Conservation (phyloP, 2,797 vertebrate genomes). For the Poecile montanus region DNA sequence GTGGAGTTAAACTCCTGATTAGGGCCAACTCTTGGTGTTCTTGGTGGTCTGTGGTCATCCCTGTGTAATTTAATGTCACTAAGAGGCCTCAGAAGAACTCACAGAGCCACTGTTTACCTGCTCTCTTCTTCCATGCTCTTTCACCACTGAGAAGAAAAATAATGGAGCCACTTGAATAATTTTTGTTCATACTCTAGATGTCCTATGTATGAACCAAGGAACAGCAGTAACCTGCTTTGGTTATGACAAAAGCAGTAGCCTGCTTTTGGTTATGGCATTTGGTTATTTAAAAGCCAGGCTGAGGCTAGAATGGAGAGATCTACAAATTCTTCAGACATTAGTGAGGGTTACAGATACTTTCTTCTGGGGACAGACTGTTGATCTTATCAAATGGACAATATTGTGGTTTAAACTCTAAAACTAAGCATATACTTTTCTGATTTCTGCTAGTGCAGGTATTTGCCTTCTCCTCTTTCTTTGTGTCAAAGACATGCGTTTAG, state of each 20-base stretch:
- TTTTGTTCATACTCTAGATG: not conserved
- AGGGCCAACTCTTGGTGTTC: not conserved
- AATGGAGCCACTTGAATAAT: not conserved
- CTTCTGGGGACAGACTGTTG: not conserved
- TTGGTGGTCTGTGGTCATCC: not conserved
- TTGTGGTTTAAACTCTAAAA: not conserved
- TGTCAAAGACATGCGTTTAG: not conserved
- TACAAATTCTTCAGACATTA: not conserved
- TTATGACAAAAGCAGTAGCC: not conserved
- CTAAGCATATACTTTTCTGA: not conserved
- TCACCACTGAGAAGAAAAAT: not conserved
- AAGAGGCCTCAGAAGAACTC: not conserved
- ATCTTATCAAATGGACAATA: not conserved
- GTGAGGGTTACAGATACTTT: not conserved
- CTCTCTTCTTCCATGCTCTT: not conserved
- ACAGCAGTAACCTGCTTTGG: no score
- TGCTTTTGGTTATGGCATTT: not conserved
- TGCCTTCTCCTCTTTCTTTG: not conserved
- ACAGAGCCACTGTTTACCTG: not conserved
- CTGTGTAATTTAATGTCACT: not conserved
- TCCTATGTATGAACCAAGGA: not conserved
- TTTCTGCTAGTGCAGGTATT: not conserved
- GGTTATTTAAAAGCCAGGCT: not conserved
- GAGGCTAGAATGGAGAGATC: not conserved
- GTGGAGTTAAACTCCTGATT: not conserved